Evolutionary conservation across 2,113 vertebrate genomes (phyloP), one percentile per base, ranked within the genome.

Genomic region (Percina caprodes): DNA sequence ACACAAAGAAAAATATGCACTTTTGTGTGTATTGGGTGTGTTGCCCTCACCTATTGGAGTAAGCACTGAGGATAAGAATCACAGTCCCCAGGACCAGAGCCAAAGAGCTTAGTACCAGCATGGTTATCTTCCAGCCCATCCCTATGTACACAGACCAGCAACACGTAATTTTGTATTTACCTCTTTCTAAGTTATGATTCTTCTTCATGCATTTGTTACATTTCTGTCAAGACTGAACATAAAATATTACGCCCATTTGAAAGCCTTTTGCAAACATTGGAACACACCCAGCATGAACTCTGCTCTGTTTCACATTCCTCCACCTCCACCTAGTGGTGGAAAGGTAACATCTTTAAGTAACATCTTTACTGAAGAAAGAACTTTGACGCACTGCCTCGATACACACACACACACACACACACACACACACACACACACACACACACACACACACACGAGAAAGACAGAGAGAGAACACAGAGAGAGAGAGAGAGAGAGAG

Each of bases 21-120:
- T 2, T 35, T 61, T 18, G 9, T 24, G 33, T 48, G 42, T 39
- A 9, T 52, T 18, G 55, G 49, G 19, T 67, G 45, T 46, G 26
- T 54, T 1, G 39, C 21, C 80, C 95, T 95, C 88, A 97, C 97
- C 94, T 96, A 69, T 96, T 97, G 82, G 95, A 91, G 59, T 95
- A 95, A 80, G 97, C 93, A 42, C 94, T 96, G 56, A 97, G 90
- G 14, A 94, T 94, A 68, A 97, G 93, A 70, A 97, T 96, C 63
- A 95, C 92, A 79, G 95, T 86, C 15, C 96, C 97, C 79, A 97
- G 86, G 49, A 96, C 87, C 74, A 97, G 93, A 49, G 96, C 96
- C 90, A 97, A 67, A n/a, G 95, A 96, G 55, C 96, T 96, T 33
- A 98, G 92, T 19, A 96, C 92, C 86, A 97, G 77, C 96, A 97